These are phyloP conservation scores for Parus major DNA, from an alignment of 2,113 vertebrate genomes.

Conservation along the genomic window DNA sequence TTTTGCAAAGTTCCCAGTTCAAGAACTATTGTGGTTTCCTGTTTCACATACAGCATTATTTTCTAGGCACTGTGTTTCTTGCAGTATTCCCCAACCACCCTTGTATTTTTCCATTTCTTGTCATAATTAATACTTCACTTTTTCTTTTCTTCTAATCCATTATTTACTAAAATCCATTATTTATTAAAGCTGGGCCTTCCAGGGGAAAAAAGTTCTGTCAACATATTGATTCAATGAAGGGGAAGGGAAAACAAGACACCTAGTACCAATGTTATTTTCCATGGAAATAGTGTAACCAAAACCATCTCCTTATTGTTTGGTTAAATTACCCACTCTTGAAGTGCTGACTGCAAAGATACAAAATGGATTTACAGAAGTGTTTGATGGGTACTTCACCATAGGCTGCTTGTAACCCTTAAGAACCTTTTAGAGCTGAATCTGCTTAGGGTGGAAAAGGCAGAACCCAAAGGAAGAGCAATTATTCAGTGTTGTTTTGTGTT, in stretches of 20 bases:
- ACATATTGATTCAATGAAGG: background rate
- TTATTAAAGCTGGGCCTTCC: background rate
- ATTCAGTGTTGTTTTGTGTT: background rate
- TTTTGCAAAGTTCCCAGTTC: background rate
- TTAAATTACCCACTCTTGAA: background rate
- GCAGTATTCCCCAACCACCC: background rate
- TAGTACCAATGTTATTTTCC: background rate
- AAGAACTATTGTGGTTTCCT: background rate
- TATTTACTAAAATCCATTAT: background rate
- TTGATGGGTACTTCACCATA: no score
- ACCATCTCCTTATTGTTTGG: background rate
- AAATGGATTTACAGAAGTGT: background rate
- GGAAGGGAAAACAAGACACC: rapidly evolving
- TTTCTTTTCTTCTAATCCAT: background rate
- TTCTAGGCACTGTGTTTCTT: background rate
- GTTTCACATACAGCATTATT: background rate
- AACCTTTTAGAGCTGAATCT: background rate
- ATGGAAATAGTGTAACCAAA: background rate
- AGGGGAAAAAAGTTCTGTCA: background rate
- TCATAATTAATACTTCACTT: background rate
- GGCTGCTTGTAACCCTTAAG: background rate
- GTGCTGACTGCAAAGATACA: background rate
- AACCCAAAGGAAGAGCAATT: background rate
- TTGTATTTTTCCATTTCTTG: background rate
- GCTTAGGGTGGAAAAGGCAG: background rate